A percentile compares a stretch with the other conserved stretches of the same genome.
Evolutionary conservation across 2,797 vertebrate genomes (phyloP).

Genomic region (Pseudochirops corinnae): DNA sequence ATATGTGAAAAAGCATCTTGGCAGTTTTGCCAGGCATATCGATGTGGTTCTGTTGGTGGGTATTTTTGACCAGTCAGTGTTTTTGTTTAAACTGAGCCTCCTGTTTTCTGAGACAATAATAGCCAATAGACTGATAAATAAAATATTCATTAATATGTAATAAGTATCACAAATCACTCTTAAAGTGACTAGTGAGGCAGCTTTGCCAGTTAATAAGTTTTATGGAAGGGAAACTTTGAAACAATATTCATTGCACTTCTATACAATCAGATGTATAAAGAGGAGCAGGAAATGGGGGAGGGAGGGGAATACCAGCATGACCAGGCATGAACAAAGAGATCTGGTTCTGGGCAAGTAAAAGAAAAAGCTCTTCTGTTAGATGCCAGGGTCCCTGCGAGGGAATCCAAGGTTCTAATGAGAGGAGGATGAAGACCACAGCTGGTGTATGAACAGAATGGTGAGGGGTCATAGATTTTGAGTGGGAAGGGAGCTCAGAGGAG

Average conservation of each 20-base stretch:
- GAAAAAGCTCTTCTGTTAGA: neutral
- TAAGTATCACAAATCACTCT: neutral
- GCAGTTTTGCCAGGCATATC: fast-evolving
- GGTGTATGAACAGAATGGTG: neutral
- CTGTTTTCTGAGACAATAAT: neutral
- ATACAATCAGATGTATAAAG: neutral
- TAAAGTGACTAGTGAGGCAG: neutral
- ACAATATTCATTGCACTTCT: neutral
- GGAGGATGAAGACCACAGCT: neutral
- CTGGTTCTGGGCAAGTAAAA: neutral
- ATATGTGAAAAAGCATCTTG: neutral
- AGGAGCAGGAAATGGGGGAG: neutral
- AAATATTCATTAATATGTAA: neutral
- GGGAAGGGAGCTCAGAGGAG: neutral
- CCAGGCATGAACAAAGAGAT: neutral
- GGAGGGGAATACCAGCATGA: neutral
- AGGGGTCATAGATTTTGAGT: neutral
- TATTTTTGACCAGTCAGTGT: neutral
- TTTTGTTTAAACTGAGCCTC: slow-evolving; percentile 28
- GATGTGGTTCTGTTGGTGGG: neutral
- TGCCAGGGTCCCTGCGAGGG: neutral
- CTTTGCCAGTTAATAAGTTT: neutral
- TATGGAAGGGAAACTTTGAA: neutral
- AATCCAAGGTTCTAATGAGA: neutral
- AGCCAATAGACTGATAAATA: neutral